Conservation (phyloP, 2,888 invertebrate genomes). For the Malthinus flaveolus region DNA sequence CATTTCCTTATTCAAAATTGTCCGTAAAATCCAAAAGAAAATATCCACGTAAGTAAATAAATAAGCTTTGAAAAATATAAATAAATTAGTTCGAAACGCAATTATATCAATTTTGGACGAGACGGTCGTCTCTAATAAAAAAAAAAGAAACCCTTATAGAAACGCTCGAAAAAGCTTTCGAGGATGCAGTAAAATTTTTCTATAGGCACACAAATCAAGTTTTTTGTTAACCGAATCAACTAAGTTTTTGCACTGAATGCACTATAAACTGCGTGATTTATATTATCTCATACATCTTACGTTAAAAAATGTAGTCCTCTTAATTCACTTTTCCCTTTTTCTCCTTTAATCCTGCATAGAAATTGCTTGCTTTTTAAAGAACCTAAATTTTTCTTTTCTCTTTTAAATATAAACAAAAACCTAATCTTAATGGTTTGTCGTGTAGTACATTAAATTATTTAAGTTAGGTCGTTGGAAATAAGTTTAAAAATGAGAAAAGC, state of each 20-base stretch:
- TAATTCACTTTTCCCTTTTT: constrained; percentile 18
- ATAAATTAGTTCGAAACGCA: not conserved
- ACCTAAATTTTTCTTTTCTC: no score
- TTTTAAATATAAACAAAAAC: no score
- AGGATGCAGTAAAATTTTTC: constrained; percentile 27
- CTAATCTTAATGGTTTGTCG: no score
- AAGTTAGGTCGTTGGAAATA: no score
- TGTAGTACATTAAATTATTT: no score
- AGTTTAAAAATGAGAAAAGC: no score
- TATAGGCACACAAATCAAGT: constrained; percentile 32
- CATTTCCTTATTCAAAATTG: no score
- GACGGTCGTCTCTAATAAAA: constrained; percentile 3
- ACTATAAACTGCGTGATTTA: constrained; percentile 32
- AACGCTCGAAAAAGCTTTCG: constrained; percentile 9
- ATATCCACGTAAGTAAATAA: no score
- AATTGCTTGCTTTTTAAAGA: no score
- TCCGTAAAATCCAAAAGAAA: no score
- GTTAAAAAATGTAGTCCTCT: constrained; percentile 23
- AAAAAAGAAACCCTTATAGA: constrained; percentile 1
- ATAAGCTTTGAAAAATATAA: not conserved
- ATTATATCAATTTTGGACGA: not conserved
- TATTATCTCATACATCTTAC: constrained; percentile 29
- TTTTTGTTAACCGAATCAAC: constrained; percentile 24
- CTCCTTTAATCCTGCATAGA: no score
- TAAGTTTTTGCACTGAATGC: constrained; percentile 34